Conservation (phyloP, 2,797 vertebrate genomes). For the Sebastiscus albofasciatus region DNA sequence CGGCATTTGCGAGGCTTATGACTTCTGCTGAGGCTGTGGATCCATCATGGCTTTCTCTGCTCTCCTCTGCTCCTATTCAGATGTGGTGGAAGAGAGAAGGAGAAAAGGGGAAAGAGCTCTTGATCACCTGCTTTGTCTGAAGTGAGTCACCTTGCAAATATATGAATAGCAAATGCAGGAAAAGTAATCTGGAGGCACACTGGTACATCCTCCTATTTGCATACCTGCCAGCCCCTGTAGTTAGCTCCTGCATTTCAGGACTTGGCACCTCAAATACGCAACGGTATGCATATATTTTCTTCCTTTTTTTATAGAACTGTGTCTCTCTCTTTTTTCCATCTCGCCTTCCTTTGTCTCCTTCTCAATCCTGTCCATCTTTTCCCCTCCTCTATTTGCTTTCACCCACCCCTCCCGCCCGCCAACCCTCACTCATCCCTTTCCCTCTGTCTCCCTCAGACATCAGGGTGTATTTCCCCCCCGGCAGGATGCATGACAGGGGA, state of each 20-base stretch:
- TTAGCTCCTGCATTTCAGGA: constrained; percentile 73
- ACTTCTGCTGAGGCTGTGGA: constrained; percentile 80
- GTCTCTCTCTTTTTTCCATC: constrained; percentile 37
- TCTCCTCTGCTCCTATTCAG: constrained; percentile 60
- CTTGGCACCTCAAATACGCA: constrained; percentile 71
- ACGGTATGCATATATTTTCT: constrained; percentile 69
- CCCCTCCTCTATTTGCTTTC: constrained; percentile 42
- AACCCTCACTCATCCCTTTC: constrained; percentile 54
- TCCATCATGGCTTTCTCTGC: constrained; percentile 68
- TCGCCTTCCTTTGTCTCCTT: constrained; percentile 49
- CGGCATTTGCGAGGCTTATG: constrained; percentile 78
- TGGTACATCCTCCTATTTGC: constrained; percentile 83
- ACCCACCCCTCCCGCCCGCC: constrained; percentile 1
- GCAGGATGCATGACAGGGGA: constrained; percentile 77
- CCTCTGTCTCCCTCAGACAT: constrained; percentile 67
- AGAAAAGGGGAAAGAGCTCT: constrained; percentile 68
- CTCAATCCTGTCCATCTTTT: constrained; percentile 50
- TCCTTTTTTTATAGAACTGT: constrained; percentile 27
- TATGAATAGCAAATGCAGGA: constrained; percentile 87
- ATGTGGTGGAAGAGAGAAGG: constrained; percentile 45
- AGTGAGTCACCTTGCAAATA: constrained; percentile 90
- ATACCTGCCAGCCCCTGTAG: constrained; percentile 83
- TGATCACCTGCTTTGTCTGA: constrained; percentile 88
- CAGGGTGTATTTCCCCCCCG: constrained; percentile 62
- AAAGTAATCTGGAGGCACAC: constrained; percentile 84